A percentile compares a stretch with the other conserved stretches of the same genome.
Evolutionary conservation across 2,888 invertebrate species (phyloP).

Genomic region (Fabriciana adippe): DNA sequence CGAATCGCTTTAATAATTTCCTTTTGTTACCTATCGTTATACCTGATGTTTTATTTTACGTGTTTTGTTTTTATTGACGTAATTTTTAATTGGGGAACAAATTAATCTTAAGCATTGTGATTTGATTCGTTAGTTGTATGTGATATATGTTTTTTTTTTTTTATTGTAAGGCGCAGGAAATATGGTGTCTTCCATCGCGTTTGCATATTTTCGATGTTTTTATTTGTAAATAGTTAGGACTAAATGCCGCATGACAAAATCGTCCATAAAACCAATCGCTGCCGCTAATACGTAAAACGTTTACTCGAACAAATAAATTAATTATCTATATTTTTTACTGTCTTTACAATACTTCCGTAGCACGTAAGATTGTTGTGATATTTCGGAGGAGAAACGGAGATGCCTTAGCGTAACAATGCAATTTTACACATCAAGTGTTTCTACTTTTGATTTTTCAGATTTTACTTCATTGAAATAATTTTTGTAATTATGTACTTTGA

Average conservation of each 20-base stretch:
- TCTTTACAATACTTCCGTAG: constrained; percentile 49
- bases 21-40: constrained; percentile 77
- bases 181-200: constrained; percentile 77
- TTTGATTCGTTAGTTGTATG: constrained; percentile 75
- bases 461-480: no score
- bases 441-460: neutral
- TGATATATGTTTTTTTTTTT: constrained; percentile 73
- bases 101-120: constrained; percentile 78
- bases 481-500: no score
- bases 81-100: constrained; percentile 76
- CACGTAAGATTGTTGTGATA: constrained; percentile 65
- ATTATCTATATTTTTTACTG: constrained; percentile 34
- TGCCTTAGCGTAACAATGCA: constrained; percentile 59
- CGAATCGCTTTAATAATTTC: constrained; percentile 71
- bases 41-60: constrained; percentile 71
- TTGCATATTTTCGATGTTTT: constrained; percentile 56
- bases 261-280: constrained; percentile 57
- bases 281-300: constrained; percentile 58
- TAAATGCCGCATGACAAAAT: constrained; percentile 73
- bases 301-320: constrained; percentile 60
- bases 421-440: constrained; percentile 40
- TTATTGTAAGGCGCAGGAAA: constrained; percentile 58
- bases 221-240: constrained; percentile 63
- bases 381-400: constrained; percentile 52
- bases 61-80: constrained; percentile 69